Evolutionary conservation across 2,888 invertebrate genomes (phyloP).

Genomic region (Mythimna ferrago): DNA sequence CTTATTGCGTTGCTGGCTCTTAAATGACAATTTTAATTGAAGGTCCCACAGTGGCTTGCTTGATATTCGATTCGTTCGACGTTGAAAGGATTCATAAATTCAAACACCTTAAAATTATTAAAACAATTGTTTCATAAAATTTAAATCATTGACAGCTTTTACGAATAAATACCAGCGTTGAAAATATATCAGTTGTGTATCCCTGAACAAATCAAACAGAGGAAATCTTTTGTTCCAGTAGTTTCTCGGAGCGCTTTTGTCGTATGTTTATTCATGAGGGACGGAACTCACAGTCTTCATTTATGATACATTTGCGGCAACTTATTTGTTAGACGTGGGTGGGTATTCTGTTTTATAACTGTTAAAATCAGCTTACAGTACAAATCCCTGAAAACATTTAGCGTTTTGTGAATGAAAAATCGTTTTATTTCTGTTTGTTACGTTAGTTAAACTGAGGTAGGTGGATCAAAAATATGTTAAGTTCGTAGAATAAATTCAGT

Average conservation of each 20-base stretch:
- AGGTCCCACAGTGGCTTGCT: too few relatives aligned
- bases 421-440: not conserved
- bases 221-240: constrained; percentile 22
- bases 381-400: not conserved
- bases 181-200: not conserved
- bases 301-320: constrained; percentile 28
- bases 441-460: not conserved
- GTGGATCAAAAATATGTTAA: not conserved
- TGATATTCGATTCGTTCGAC: too few relatives aligned
- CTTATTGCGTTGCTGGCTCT: too few relatives aligned
- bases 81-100: not conserved
- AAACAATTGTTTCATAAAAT: not conserved
- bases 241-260: constrained; percentile 15
- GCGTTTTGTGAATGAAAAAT: not conserved
- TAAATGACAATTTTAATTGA: too few relatives aligned
- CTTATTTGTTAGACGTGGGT: constrained; percentile 25
- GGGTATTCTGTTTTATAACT: constrained; percentile 1
- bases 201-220: constrained; percentile 7
- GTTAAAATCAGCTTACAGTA: not conserved
- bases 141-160: not conserved
- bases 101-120: not conserved
- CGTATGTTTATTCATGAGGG: constrained; percentile 37
- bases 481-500: not conserved
- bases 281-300: constrained; percentile 8
- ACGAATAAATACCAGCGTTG: constrained; percentile 3